Evolutionary conservation across 2,113 vertebrate species (phyloP), one percentile per base, ranked within the genome.

Genomic region (Lagopus leucura): DNA sequence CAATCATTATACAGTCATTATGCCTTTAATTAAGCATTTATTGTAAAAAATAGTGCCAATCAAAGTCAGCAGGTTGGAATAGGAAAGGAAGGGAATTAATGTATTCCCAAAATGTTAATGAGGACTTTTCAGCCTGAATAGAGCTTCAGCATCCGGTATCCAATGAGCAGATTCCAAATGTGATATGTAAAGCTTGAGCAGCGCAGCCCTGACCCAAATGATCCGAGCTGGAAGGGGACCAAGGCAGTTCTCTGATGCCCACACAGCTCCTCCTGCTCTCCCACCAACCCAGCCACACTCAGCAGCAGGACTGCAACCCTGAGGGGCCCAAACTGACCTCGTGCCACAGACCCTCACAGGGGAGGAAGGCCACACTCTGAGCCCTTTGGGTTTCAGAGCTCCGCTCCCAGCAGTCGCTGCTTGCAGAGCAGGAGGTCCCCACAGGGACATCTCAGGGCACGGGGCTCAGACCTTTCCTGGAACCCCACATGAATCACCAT

Each of bases 21-120:
- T 90, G 93, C 71, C 89, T 91, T 89, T 94, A 94, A 95, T 95
- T 95, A 95, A 95, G 92, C 93, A 92, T 88, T 89, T 90, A 91
- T 90, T 88, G 92, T 82, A 85, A 94, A 91, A 91, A 94, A 88
- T 82, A 83, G 82, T 88, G 92, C 93, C 94, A 96, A 92, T 95
- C 93, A 95, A 86, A 95, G 73, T 63, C 88, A 93, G 88, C 81
- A 87, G 90, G 93, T 81, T 85, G 63, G 88, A 45, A 76, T 38
- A 57, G 90, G 57, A 47, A 61, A 90, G 89, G 79, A 80, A 83
- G 67, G 82, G 79, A 86, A 93, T 42, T 67, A 89, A 78, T 7
- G 34, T 63, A 88, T 86, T 80, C 93, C 86, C 85, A 67, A 89
- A 86, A 93, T 70, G 75, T 79, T 95, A 93, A 95, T 81, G 86